phyloP scores from a whole-genome alignment of 2,797 vertebrate genomes.

The Garrulus glandarius region DNA sequence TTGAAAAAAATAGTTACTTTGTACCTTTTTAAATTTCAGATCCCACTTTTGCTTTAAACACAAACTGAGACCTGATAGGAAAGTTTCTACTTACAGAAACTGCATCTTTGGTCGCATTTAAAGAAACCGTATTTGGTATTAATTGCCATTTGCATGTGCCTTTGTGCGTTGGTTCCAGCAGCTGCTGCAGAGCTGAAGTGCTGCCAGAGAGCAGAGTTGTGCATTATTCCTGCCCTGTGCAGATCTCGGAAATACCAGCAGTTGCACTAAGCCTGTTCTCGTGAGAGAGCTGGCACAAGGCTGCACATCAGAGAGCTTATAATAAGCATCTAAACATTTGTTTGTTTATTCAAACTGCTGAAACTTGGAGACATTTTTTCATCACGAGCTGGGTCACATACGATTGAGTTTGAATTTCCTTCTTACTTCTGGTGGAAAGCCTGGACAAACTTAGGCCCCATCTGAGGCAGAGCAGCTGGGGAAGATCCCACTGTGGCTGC shows the following conservation, averaged over 20 bases:
- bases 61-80: not conserved
- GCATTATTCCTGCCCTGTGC: not conserved
- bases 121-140: not conserved
- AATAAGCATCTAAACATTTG: constrained; percentile 57
- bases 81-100: not conserved
- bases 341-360: constrained; percentile 56
- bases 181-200: constrained; percentile 11
- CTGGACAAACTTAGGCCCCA: not conserved
- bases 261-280: constrained; percentile 44
- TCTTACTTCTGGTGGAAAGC: not conserved
- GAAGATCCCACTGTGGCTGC: not conserved
- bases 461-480: not conserved
- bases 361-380: not conserved
- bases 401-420: not conserved
- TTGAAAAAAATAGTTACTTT: not conserved
- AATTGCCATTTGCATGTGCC: not conserved
- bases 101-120: not conserved
- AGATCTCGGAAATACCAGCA: constrained; percentile 23
- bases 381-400: not conserved
- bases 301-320: constrained; percentile 49
- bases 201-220: constrained; percentile 32
- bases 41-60: not conserved
- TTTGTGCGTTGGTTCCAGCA: not conserved
- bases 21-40: not conserved
- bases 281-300: constrained; percentile 32